Conservation (phyloP, 2,888 invertebrate species). For the Apomyelois bistriatella region DNA sequence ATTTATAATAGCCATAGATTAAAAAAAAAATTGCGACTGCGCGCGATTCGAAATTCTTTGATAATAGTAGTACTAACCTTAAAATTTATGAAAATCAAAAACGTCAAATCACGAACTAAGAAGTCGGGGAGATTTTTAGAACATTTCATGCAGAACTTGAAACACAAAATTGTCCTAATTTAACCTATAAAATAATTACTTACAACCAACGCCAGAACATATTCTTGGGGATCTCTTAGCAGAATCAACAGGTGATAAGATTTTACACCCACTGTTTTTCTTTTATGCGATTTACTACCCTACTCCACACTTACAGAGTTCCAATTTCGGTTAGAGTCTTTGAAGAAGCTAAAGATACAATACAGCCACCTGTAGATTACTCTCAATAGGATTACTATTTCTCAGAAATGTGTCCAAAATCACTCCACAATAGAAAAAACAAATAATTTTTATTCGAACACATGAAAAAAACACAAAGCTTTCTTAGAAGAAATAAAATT, state of each 20-base stretch:
- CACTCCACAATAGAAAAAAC: background rate
- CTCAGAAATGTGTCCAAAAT: background rate
- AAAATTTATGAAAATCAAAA: too few relatives aligned
- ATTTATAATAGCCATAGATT: too few relatives aligned
- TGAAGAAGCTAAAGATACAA: conserved; percentile 31
- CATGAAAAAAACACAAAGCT: background rate
- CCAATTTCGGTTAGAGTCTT: conserved; percentile 45
- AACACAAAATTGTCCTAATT: too few relatives aligned
- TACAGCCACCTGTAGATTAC: conserved; percentile 67
- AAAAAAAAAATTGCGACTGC: too few relatives aligned
- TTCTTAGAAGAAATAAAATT: background rate
- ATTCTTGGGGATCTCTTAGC: conserved; percentile 48
- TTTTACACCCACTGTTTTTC: conserved; percentile 50
- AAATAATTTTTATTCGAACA: background rate
- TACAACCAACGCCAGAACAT: conserved; percentile 71
- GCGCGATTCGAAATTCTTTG: too few relatives aligned
- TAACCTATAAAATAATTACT: conserved; percentile 29
- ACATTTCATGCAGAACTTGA: too few relatives aligned
- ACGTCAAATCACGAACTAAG: too few relatives aligned
- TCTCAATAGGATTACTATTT: conserved; percentile 15
- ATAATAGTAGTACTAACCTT: too few relatives aligned
- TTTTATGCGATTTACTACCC: conserved; percentile 55
- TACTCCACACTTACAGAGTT: conserved; percentile 50
- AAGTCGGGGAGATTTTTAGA: too few relatives aligned
- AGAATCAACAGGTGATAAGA: conserved; percentile 73